A percentile compares a stretch with the other conserved stretches of the same genome.
Evolutionary conservation across 2,113 vertebrate genomes (phyloP).

Genomic region (Corythornis cristatus): DNA sequence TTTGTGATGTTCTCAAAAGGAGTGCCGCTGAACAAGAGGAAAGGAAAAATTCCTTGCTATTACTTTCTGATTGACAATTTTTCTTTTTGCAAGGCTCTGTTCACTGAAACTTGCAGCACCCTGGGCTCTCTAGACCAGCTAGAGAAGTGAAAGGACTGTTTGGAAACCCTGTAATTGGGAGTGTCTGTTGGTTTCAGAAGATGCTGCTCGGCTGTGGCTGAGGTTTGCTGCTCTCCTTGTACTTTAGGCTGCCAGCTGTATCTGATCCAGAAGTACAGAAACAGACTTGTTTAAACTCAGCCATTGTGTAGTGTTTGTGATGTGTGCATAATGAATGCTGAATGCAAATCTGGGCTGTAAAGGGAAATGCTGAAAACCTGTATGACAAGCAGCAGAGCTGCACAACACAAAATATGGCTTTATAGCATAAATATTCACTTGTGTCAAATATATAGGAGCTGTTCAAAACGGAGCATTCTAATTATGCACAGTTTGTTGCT

Average conservation of each 20-base stretch:
- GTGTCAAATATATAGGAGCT: constrained; percentile 32
- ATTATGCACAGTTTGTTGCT: constrained; percentile 51
- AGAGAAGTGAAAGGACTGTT: neutral
- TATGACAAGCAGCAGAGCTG: constrained; percentile 51
- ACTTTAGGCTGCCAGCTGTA: constrained; percentile 44
- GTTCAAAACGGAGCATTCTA: constrained; percentile 46
- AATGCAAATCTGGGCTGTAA: constrained; percentile 62
- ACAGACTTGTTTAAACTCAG: constrained; percentile 62
- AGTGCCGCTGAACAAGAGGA: neutral
- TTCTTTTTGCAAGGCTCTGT: neutral
- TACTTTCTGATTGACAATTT: neutral
- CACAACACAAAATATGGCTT: constrained; percentile 51
- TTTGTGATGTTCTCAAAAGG: neutral
- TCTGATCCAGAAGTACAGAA: constrained; percentile 55
- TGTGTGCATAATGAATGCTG: constrained; percentile 55
- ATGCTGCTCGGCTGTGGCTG: neutral
- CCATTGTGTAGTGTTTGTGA: constrained; percentile 54
- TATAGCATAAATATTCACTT: constrained; percentile 57
- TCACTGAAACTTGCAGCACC: neutral
- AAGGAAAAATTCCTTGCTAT: neutral
- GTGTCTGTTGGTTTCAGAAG: constrained; percentile 20
- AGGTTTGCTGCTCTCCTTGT: constrained; percentile 45
- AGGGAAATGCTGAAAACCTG: constrained; percentile 44
- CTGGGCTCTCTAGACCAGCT: neutral
- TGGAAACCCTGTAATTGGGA: constrained; percentile 46